These are phyloP conservation scores for Propithecus perrieri DNA, from an alignment of 2,797 vertebrate species.

Conservation along the genomic window DNA sequence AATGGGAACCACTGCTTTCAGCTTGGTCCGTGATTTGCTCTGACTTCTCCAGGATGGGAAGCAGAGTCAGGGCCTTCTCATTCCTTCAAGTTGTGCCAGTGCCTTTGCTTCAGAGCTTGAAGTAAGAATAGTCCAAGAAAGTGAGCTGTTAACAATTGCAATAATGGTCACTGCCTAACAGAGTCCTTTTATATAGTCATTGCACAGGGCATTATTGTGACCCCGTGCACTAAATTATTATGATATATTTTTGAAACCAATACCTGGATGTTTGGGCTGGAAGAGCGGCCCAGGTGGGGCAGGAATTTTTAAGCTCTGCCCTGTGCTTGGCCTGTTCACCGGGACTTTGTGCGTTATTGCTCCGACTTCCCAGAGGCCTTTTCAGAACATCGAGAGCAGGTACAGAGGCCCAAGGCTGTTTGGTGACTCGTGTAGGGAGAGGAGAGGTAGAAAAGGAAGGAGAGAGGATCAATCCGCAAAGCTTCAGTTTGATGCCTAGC, in stretches of 20 bases:
- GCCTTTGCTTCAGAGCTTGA: background rate
- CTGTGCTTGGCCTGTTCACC: background rate
- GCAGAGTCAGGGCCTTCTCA: background rate
- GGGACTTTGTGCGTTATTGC: background rate
- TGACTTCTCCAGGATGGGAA: slow-evolving; percentile 1
- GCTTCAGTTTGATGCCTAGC: background rate
- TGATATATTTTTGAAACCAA: background rate
- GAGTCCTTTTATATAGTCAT: background rate
- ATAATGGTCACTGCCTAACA: background rate
- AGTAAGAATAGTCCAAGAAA: slow-evolving; percentile 3
- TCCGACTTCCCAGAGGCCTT: background rate
- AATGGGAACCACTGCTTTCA: background rate
- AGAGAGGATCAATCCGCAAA: background rate
- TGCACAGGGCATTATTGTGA: background rate
- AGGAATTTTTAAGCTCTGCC: background rate
- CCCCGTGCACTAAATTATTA: background rate
- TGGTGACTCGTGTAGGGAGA: background rate
- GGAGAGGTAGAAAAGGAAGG: background rate
- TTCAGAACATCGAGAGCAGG: background rate
- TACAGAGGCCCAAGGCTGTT: background rate
- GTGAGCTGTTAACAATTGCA: background rate
- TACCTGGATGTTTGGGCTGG: background rate
- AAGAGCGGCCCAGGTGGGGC: background rate
- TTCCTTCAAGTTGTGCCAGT: background rate
- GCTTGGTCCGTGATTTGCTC: background rate